These are phyloP conservation scores for Phocides pigmalion DNA, from an alignment of 1,140 invertebrate genomes.

Conservation along the genomic window DNA sequence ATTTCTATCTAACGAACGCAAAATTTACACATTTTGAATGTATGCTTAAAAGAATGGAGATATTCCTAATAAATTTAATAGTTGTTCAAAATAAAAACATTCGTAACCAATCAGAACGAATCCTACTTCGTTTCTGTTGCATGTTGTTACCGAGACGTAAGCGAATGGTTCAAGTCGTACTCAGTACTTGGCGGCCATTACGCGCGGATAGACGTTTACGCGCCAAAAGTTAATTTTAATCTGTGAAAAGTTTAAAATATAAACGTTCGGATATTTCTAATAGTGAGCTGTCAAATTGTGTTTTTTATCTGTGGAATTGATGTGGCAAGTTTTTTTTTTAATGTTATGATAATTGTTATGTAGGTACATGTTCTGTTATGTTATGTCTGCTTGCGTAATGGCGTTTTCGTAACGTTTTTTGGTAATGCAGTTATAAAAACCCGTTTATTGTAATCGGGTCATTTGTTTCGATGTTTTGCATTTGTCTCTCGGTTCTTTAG, in stretches of 20 bases:
- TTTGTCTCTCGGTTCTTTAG: too few relatives aligned
- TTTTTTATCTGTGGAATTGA: conserved; percentile 29
- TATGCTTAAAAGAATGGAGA: too few relatives aligned
- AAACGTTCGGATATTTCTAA: background rate
- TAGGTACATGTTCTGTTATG: conserved; percentile 26
- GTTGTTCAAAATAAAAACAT: too few relatives aligned
- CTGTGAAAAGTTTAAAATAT: conserved; percentile 13
- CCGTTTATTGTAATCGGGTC: conserved; percentile 22
- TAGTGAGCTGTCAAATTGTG: conserved; percentile 24
- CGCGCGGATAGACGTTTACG: conserved; percentile 10
- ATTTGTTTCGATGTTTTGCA: conserved; percentile 17
- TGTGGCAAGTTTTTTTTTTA: conserved; percentile 28
- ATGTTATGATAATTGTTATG: background rate
- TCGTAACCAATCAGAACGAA: conserved; percentile 17
- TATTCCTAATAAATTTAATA: too few relatives aligned
- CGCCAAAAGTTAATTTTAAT: conserved; percentile 13
- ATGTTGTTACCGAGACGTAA: background rate
- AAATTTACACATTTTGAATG: too few relatives aligned
- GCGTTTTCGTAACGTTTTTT: conserved; percentile 26
- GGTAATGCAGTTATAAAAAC: conserved; percentile 33
- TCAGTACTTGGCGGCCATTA: conserved; percentile 17
- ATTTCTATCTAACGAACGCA: too few relatives aligned
- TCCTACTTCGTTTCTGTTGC: background rate
- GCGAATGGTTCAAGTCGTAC: conserved; percentile 7
- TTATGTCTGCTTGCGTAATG: conserved; percentile 17